These are phyloP conservation scores for Oncorhynchus tshawytscha DNA, from an alignment of 2,113 vertebrate species.

Conservation along the genomic window DNA sequence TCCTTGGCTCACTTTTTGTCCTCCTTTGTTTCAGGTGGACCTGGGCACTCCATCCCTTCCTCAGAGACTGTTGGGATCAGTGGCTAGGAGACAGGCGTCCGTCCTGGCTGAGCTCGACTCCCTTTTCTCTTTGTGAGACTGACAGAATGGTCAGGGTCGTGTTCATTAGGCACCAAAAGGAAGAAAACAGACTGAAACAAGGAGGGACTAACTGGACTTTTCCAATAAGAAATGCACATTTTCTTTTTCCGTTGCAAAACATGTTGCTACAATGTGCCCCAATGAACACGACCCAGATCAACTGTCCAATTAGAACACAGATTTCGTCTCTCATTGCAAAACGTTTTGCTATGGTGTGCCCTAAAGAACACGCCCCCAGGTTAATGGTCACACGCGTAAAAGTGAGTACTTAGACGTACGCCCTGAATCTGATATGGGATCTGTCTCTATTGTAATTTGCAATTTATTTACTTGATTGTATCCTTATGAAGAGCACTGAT, in stretches of 20 bases:
- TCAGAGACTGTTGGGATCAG: constrained; percentile 69
- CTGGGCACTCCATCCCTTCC: constrained; percentile 85
- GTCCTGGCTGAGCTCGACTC: constrained; percentile 82
- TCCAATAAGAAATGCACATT: no score
- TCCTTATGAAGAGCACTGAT: constrained; percentile 57
- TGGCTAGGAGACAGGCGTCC: constrained; percentile 81
- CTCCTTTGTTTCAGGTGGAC: constrained; percentile 79
- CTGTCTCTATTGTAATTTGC: constrained; percentile 55
- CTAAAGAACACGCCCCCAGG: background rate
- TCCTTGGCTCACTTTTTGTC: background rate
- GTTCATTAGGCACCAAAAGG: no score
- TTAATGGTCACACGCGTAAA: constrained; percentile 24
- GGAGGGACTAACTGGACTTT: no score
- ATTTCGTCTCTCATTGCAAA: no score
- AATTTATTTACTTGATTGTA: constrained; percentile 57
- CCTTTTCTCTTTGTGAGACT: constrained; percentile 70
- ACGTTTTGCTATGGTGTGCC: no score
- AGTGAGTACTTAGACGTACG: constrained; percentile 55
- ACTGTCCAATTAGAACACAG: no score
- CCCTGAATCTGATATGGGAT: constrained; percentile 11
- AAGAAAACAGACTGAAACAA: no score
- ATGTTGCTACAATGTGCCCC: no score
- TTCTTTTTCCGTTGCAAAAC: no score
- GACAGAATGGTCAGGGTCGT: background rate
- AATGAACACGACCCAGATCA: constrained; percentile 9